Evolutionary conservation across 2,888 invertebrate genomes (phyloP).

Genomic region (Apeira syringaria): DNA sequence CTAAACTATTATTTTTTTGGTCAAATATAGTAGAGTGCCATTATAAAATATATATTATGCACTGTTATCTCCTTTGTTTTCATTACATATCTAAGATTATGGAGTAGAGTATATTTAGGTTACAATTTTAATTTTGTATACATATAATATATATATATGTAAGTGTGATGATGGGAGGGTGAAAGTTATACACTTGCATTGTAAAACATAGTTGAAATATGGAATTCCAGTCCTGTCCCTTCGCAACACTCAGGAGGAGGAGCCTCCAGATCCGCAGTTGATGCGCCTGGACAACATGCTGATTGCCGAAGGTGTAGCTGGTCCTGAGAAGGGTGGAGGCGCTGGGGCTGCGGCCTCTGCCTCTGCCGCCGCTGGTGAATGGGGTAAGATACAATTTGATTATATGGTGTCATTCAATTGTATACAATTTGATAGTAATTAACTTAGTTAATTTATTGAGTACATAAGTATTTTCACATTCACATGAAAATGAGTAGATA

Average conservation of each 20-base stretch:
- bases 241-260: constrained; percentile 98
- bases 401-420: constrained; percentile 9
- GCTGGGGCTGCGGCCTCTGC: constrained; percentile 95
- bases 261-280: constrained; percentile 98
- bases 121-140: no score
- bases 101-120: no score
- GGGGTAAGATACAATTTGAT: constrained; percentile 56
- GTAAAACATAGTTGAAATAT: no score
- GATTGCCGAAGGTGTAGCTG: constrained; percentile 98
- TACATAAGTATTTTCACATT: background rate
- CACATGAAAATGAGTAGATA: no score
- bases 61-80: no score
- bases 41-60: no score
- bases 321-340: constrained; percentile 96
- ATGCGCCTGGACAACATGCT: constrained; percentile 99
- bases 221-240: constrained; percentile 90
- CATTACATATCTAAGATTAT: no score
- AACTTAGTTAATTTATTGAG: background rate
- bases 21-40: no score
- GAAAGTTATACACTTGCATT: no score
- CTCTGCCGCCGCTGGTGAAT: constrained; percentile 91
- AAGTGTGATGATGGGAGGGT: no score
- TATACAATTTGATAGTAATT: background rate
- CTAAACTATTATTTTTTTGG: no score
- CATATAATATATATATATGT: no score